Base-by-base conservation (phyloP, 2,888 invertebrate species). In the Phoenoteleia sp. region DNA sequence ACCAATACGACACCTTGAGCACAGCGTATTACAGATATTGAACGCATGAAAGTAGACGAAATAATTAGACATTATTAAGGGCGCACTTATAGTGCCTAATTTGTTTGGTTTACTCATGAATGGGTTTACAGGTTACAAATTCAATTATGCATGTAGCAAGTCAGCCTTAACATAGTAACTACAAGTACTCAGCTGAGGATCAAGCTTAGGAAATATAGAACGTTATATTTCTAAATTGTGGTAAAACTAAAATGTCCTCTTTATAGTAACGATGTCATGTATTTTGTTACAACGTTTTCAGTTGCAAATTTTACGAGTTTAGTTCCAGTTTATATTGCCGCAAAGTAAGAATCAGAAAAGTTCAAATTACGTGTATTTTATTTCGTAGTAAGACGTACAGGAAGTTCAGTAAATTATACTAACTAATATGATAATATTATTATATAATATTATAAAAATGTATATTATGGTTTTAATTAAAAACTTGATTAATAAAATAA, bases 11-110 rank as follows among this genome's bases (percentile, higher is more conserved):
- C 58, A 39, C 49, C 49, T 33, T 47, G 54, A 52, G 23, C 33
- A 23, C 52, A 49, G 29, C 60, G 19, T 69, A 52, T 74, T 58
- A 45, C 62, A 52, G 42, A 45, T 52, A 69, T 52, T 58, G 21
- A 54, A 42, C 52, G 23, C 17, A 33, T 62, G 45, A 79, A 77
- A 69, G 52, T 60, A 52, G 49, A 42, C n/a, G 29, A 58, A 17
- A 71, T 71, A 71, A 71, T 56, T 71, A 29, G 45, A 71, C 29
- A 45, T 71, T 71, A 71, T 58, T 45, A 45, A 45, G 27, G 13
- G 7, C 27, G 36, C 42, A 15, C 33, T 69, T 69, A 69, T 54
- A 39, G 25, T 29, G n/a, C 21, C 45, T 71, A 71, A 71, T 71
- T 58, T 58, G 58, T 45, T 33, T 21, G 45, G 21, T 42, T 13